phyloP scores from a whole-genome alignment of 2,797 vertebrate genomes.

The Sebastolobus altivelis region DNA sequence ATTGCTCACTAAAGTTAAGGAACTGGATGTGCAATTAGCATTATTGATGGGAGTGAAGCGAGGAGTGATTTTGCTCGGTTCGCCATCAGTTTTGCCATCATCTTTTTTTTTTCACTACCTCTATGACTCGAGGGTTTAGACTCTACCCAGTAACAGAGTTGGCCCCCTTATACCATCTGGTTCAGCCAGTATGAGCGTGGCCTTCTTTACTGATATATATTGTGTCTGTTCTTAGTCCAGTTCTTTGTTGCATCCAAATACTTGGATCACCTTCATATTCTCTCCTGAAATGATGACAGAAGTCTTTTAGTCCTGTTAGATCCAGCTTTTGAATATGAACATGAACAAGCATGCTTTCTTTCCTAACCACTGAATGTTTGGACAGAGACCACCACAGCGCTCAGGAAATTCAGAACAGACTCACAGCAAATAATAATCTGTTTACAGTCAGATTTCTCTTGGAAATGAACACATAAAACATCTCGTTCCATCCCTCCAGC shows the following conservation, averaged over 20 bases:
- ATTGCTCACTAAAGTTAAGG: conserved; percentile 22
- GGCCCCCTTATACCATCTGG: not conserved
- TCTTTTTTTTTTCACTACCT: conserved; percentile 16
- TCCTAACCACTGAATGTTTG: conserved; percentile 62
- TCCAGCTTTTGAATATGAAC: conserved; percentile 29
- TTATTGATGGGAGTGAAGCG: conserved; percentile 48
- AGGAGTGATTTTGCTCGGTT: conserved; percentile 41
- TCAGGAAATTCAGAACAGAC: conserved; percentile 67
- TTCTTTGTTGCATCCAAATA: conserved; percentile 7
- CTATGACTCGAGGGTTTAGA: conserved; percentile 7
- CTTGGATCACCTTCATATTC: conserved; percentile 14
- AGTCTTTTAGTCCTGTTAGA: not conserved
- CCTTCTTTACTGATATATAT: not conserved
- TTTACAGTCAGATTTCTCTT: conserved; percentile 76
- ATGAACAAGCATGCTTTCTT: conserved; percentile 37
- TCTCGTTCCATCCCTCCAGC: conserved; percentile 29
- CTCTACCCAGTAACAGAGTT: not conserved
- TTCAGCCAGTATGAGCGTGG: not conserved
- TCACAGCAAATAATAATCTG: conserved; percentile 59
- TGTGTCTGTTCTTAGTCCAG: not conserved
- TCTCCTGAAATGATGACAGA: conserved; percentile 6
- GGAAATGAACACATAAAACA: conserved; percentile 70
- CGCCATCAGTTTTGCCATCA: conserved; percentile 19
- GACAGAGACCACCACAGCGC: conserved; percentile 42
- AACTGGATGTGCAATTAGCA: conserved; percentile 41